phyloP scores from a whole-genome alignment of 2,888 invertebrate species.

The Platypus cylindrus region DNA sequence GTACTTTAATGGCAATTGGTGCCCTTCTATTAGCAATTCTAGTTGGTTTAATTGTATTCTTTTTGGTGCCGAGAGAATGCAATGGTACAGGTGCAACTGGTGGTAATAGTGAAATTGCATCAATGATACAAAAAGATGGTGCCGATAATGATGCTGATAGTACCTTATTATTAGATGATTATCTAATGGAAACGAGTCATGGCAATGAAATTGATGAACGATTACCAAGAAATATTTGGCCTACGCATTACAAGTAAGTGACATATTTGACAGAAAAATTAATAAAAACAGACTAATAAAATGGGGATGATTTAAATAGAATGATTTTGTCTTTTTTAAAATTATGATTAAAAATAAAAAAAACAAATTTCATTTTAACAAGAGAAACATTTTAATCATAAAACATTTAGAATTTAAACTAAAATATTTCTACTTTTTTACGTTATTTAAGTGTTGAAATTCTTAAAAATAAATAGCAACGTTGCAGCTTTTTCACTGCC shows the following conservation, averaged over 20 bases:
- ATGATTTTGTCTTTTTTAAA: too few species aligned
- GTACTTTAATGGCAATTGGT: conserved; percentile 30
- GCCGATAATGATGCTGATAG: background rate
- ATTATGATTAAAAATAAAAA: too few species aligned
- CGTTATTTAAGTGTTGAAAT: too few species aligned
- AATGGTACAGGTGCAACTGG: conserved; percentile 14
- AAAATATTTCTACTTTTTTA: too few species aligned
- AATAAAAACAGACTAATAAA: too few species aligned
- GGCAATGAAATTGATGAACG: conserved; percentile 22
- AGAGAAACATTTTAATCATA: too few species aligned
- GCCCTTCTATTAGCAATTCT: conserved; percentile 29
- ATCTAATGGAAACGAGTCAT: conserved; percentile 3
- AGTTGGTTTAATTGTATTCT: conserved; percentile 31
- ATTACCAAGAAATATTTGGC: conserved; percentile 27
- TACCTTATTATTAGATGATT: background rate
- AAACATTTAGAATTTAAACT: too few species aligned
- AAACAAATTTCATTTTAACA: too few species aligned
- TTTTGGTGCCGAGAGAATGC: conserved; percentile 28
- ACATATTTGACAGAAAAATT: too few species aligned
- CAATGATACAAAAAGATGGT: conserved; percentile 9
- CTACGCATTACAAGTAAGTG: conserved; percentile 30
- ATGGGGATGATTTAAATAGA: too few species aligned
- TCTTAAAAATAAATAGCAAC: too few species aligned
- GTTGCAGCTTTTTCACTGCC: too few species aligned
- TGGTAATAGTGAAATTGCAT: conserved; percentile 17